These are phyloP conservation scores for Malurus alboscapulatus DNA, from an alignment of 2,113 vertebrate genomes.

Conservation along the genomic window DNA sequence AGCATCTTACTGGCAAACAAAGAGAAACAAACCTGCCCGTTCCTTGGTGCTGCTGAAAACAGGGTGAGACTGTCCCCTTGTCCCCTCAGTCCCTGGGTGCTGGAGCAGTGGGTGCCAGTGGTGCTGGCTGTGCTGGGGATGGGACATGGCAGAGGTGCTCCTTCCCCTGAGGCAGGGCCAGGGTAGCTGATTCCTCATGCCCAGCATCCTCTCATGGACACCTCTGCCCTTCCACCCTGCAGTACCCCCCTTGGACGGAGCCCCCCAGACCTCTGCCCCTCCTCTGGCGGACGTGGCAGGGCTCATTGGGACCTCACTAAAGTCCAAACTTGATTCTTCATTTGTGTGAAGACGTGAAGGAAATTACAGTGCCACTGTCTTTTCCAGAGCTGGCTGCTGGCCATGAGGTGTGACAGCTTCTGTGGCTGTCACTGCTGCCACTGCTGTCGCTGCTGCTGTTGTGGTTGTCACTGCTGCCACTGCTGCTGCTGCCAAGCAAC, in stretches of 20 bases:
- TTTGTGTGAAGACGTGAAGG: not conserved
- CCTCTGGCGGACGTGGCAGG: fast-evolving
- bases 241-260: fast-evolving
- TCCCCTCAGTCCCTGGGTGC: not conserved
- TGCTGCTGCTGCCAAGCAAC: not conserved
- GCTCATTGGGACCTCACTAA: not conserved
- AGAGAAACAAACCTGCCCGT: not conserved
- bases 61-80: too few relatives aligned
- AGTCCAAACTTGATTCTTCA: not conserved
- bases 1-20: not conserved
- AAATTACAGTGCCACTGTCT: not conserved
- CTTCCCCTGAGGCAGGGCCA: not conserved
- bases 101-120: not conserved
- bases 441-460: not conserved
- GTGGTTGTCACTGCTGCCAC: not conserved
- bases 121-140: not conserved
- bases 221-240: not conserved
- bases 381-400: not conserved
- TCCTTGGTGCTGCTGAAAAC: not conserved
- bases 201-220: not conserved
- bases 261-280: not conserved
- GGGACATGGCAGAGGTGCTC: not conserved
- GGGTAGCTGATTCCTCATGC: not conserved
- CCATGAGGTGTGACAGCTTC: not conserved
- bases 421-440: not conserved